Conservation (phyloP, 2,797 vertebrate genomes). For the Danio aesculapii region DNA sequence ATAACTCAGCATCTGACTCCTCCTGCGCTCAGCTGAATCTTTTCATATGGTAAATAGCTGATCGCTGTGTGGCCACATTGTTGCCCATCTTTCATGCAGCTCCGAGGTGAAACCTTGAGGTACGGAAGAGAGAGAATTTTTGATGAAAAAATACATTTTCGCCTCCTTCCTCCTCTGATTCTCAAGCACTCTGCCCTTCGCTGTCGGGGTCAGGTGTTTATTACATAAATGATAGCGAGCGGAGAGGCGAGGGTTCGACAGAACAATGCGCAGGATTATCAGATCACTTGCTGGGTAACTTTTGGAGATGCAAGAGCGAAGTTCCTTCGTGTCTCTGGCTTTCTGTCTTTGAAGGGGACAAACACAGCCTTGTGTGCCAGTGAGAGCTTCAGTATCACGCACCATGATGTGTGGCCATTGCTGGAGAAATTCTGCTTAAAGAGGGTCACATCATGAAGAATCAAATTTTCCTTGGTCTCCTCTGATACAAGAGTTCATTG, state of each 20-base stretch:
- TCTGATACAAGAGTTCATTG: conserved; percentile 24
- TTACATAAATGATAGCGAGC: conserved; percentile 78
- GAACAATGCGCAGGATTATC: conserved; percentile 31
- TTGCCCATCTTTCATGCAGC: conserved; percentile 84
- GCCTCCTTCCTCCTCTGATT: conserved; percentile 58
- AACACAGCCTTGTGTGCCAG: conserved; percentile 25
- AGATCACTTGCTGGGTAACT: conserved; percentile 32
- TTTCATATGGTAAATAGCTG: conserved; percentile 89
- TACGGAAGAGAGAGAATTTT: conserved; percentile 84
- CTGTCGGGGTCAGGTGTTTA: conserved; percentile 80
- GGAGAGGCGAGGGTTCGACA: conserved; percentile 32
- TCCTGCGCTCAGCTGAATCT: conserved; percentile 76
- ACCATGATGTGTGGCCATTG: conserved; percentile 28
- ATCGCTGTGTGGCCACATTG: conserved; percentile 84
- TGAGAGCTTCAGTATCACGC: neutral
- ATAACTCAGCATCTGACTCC: conserved; percentile 81
- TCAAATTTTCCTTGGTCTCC: conserved; percentile 30
- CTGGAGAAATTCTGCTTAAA: conserved; percentile 25
- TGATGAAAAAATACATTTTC: conserved; percentile 85
- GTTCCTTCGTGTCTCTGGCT: conserved; percentile 18
- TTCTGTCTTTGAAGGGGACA: conserved; percentile 30
- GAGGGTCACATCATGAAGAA: conserved; percentile 23
- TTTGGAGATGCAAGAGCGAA: conserved; percentile 10
- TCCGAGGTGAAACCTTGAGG: conserved; percentile 84
- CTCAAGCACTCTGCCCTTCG: conserved; percentile 65